These are phyloP conservation scores for Athrips mouffetella DNA, from an alignment of 2,888 invertebrate genomes.

Conservation along the genomic window DNA sequence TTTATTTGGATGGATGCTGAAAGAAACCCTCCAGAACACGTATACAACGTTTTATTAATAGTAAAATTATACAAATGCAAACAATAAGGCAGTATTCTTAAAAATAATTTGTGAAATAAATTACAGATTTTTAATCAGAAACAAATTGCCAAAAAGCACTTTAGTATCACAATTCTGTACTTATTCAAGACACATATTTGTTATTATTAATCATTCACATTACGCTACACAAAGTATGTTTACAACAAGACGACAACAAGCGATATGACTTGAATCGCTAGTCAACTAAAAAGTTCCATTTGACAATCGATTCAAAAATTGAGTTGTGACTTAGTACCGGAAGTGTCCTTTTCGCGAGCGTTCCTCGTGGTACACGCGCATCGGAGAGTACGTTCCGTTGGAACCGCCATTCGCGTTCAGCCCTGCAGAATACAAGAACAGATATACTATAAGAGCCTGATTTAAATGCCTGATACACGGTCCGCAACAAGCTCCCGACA, in stretches of 20 bases:
- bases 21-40: background rate
- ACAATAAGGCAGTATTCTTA: slow-evolving; percentile 32
- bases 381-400: slow-evolving; percentile 86
- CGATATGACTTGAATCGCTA: too few species aligned
- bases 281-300: too few species aligned
- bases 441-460: too few species aligned
- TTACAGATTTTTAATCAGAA: slow-evolving; percentile 35
- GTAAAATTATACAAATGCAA: slow-evolving; percentile 42
- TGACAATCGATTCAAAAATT: too few species aligned
- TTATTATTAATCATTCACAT: background rate
- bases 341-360: slow-evolving; percentile 89
- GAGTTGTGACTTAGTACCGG: slow-evolving; percentile 79
- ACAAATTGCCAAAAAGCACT: slow-evolving; percentile 48
- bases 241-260: background rate
- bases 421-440: slow-evolving; percentile 66
- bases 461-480: too few species aligned
- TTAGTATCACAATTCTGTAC: slow-evolving; percentile 62
- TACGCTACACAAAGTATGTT: slow-evolving; percentile 10
- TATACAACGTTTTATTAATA: slow-evolving; percentile 10
- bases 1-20: background rate
- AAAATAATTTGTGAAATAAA: slow-evolving; percentile 33
- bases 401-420: slow-evolving; percentile 78
- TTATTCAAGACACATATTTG: slow-evolving; percentile 30
- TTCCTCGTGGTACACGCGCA: slow-evolving; percentile 89
- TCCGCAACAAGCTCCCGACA: too few species aligned